Evolutionary conservation across 2,113 vertebrate species (phyloP), one percentile per base, ranked within the genome.

Genomic region (Polyodon spathula): DNA sequence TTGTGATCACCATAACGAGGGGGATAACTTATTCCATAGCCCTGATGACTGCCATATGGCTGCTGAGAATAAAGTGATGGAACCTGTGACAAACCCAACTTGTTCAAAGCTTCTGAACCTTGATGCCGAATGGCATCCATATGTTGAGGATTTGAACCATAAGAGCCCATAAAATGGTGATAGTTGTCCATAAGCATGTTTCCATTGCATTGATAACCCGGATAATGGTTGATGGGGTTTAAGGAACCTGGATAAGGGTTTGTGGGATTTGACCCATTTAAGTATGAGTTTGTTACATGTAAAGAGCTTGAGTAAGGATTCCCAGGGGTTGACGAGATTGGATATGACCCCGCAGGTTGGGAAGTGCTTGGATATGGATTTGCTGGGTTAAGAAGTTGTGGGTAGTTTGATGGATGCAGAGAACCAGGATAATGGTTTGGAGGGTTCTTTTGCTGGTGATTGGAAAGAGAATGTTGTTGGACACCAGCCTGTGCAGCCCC

Each of bases 121-220:
- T 92, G 91, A 71, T 89, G 92, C 60, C 75, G 81, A 56, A 93
- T 96, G 12, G 92, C 72, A 61, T 93, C 90, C 69, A 90, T 42
- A 59, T 90, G 83, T 75, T 92, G 95, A 79, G 88, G 73, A 68
- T 89, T 91, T 55, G 90, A 68, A 65, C 88, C 68, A 67, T 88
- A 96, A 68, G 88, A 88, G 15, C 71, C 66, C 67, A 84, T 58
- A 42, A 82, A 87, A 12, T 85, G 74, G 68, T 89, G 73, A 61
- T 85, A 92, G 70, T 71, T 92, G 62, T 97, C 91, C 71, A 89
- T 59, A 2, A 91, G 66, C 70, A 88, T 67, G 61, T 81, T 90
- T 64, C 93, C 93, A 61, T 95, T 97, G 80, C 88, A 93, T 59
- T 90, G 93, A 67, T 92, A 96, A 27, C 88, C 76, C 54, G 86